phyloP scores from a whole-genome alignment of 30 jellyfish, hydroid and myxozoan species.

The Turritopsis rubra region DNA sequence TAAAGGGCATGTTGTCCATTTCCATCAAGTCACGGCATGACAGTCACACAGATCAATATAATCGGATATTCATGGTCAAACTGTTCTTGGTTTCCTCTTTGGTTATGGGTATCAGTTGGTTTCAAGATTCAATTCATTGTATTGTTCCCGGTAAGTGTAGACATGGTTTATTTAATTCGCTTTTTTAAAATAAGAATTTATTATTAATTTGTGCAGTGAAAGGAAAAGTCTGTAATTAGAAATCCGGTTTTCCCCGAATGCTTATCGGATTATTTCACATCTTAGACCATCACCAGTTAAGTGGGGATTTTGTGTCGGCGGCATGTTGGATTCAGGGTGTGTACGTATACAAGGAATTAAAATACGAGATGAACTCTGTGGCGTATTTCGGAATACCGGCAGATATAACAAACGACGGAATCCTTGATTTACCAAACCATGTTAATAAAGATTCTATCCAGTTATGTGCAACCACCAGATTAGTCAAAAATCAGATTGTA shows the following conservation, averaged over 20 bases:
- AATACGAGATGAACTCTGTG: conserved; percentile 8
- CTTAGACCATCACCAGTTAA: neutral
- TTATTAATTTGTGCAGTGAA: too few species aligned
- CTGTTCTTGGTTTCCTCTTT: conserved; percentile 24
- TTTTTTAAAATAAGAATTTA: too few species aligned
- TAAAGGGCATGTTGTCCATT: conserved; percentile 34
- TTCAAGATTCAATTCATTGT: conserved; percentile 27
- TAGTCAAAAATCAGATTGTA: neutral
- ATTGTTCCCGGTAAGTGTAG: conserved; percentile 40
- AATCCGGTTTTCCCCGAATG: neutral
- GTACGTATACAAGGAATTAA: conserved; percentile 32
- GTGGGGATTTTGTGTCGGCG: conserved; percentile 35
- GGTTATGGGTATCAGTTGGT: conserved; percentile 43
- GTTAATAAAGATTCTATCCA: neutral
- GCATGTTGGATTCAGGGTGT: conserved; percentile 49
- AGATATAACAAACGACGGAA: conserved; percentile 33
- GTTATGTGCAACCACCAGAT: neutral
- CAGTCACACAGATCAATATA: conserved; percentile 33
- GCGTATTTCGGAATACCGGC: conserved; percentile 37
- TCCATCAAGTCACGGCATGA: conserved; percentile 35
- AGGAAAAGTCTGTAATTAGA: too few species aligned
- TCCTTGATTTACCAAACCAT: neutral
- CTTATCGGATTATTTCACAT: neutral
- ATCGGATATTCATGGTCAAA: conserved; percentile 40
- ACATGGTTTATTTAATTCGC: neutral